phyloP scores from a whole-genome alignment of 1,140 invertebrate genomes.

The Macrosteles quadrilineatus region DNA sequence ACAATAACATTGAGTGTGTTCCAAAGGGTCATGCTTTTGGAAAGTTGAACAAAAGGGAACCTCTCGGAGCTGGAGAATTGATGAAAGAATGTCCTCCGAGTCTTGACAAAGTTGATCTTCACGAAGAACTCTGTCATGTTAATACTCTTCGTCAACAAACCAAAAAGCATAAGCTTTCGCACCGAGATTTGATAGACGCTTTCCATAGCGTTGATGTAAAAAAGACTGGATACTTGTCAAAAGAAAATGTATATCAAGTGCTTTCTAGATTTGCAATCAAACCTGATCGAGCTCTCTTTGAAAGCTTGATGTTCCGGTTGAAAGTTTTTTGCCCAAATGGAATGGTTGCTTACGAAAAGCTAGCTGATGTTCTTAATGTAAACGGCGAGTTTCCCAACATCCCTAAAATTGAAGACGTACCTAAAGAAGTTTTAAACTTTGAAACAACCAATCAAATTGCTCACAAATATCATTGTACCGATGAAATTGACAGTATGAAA shows the following conservation, averaged over 20 bases:
- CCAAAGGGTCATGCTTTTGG: conserved; percentile 13
- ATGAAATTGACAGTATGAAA: not conserved
- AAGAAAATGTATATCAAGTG: not conserved
- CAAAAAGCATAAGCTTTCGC: not conserved
- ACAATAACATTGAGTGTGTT: conserved; percentile 9
- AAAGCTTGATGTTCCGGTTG: not conserved
- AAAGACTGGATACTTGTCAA: not conserved
- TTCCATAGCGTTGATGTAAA: not conserved
- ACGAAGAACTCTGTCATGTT: not conserved
- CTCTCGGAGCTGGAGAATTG: not conserved
- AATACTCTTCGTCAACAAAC: conserved; percentile 2
- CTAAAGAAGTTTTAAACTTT: conserved; percentile 5
- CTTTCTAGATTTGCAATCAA: not conserved
- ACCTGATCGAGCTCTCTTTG: not conserved
- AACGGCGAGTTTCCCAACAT: not conserved
- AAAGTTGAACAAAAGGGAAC: not conserved
- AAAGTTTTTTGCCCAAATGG: not conserved
- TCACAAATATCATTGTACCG: not conserved
- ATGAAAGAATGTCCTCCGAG: not conserved
- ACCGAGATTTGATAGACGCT: not conserved
- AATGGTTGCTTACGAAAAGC: not conserved
- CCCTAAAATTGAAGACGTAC: not conserved
- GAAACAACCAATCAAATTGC: conserved; percentile 6
- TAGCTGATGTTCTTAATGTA: not conserved
- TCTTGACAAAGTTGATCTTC: conserved; percentile 17